Evolutionary conservation across 2,113 vertebrate genomes (phyloP).

Genomic region (Parus major): DNA sequence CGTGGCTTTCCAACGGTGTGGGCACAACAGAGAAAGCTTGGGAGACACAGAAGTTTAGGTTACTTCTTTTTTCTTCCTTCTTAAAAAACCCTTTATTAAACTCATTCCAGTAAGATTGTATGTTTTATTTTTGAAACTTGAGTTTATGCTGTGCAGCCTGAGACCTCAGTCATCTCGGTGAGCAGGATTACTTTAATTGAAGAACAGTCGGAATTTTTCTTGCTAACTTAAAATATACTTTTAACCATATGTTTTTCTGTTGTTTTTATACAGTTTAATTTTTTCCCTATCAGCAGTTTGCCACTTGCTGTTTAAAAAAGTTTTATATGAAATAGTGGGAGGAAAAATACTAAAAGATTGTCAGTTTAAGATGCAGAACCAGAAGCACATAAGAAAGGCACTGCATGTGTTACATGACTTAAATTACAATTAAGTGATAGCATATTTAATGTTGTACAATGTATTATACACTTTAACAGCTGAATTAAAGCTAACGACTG

Average conservation of each 20-base stretch:
- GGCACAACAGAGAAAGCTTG: too few species aligned
- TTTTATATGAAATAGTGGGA: not conserved
- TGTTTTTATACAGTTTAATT: not conserved
- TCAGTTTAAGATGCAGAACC: not conserved
- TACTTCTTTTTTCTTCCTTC: not conserved
- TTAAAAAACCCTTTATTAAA: not conserved
- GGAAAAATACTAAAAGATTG: not conserved
- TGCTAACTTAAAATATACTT: not conserved
- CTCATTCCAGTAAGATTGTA: fast-evolving
- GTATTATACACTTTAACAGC: not conserved
- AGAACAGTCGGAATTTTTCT: not conserved
- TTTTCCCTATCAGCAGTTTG: not conserved
- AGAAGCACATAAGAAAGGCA: not conserved
- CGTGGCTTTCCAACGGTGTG: not conserved
- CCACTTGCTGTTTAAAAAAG: not conserved
- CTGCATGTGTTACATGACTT: not conserved
- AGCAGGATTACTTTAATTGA: not conserved
- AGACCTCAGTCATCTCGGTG: not conserved
- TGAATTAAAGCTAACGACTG: not conserved
- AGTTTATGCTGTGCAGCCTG: not conserved
- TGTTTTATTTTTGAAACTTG: not conserved
- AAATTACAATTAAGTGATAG: not conserved
- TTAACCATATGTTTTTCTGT: not conserved
- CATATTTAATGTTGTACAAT: not conserved
- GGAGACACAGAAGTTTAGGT: not conserved